Evolutionary conservation across 2,888 invertebrate genomes (phyloP), one percentile per base, ranked within the genome.

Genomic region (Gandaritis pyraliata): DNA sequence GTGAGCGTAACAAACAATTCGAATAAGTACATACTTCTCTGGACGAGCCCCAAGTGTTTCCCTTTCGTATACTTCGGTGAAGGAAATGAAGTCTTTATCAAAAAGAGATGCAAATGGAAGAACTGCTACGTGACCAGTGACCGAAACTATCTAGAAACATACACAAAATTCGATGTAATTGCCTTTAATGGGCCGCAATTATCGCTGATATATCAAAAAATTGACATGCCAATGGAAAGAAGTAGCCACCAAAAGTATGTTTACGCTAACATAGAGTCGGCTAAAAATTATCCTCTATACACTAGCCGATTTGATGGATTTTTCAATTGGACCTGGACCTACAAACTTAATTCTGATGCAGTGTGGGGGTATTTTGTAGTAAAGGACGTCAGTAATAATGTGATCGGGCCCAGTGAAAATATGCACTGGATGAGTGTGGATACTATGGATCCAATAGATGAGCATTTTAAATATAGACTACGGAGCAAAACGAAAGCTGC

Each of bases 251-350:
- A 88, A 66, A 87, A 86, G 70, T 89, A 86, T 58, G 79, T 88
- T 0, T 88, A 79, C 52, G 77, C 83, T 7, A 88, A 80, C 61
- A 80, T 87, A 18, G 88, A 89, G 72, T 75, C 88, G 0, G 77
- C 84, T 0, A 70, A 72, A 0, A 77, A 78, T 53, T 86, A 84
- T 61, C 87, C 88, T 0, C 64, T 85, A 3, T 81, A 81, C 49
- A 68, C 70, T 38, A 63, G 76, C 0, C 64, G 55, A 3, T 87
- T 82, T 74, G 71, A 89, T 60, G 68, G 71, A 7, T 88, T 73
- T 59, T 89, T 89, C 59, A 90, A 89, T 66, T 88, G 87, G 88
- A 88, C 89, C 13, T 88, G 88, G 88, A 88, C 88, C 0, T 88
- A 88, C 57, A 84, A 80, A 72, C 63, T 87, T 2, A 75, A 86